Conservation (phyloP, 2,888 invertebrate genomes). For the Exocentrus adspersus region DNA sequence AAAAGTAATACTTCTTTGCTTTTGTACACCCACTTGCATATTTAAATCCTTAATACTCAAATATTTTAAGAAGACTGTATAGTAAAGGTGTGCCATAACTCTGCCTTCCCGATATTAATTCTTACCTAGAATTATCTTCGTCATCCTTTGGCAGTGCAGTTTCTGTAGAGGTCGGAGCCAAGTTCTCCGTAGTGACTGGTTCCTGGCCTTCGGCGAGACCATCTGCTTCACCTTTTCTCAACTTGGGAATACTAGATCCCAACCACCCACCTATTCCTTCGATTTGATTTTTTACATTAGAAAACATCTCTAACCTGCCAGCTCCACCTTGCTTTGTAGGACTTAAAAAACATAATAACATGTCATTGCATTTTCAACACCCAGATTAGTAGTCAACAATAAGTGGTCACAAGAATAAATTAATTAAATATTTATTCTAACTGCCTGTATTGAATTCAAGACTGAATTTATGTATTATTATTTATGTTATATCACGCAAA, state of each 20-base stretch:
- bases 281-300: conserved; percentile 87
- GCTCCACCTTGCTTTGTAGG: conserved; percentile 71
- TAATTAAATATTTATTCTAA: no score
- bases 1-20: not conserved
- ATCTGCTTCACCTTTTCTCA: conserved; percentile 74
- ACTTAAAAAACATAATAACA: conserved; percentile 62
- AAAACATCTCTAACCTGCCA: conserved; percentile 81
- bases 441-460: no score
- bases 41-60: no score
- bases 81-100: not conserved
- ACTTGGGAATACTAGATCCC: conserved; percentile 76
- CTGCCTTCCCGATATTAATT: conserved; percentile 1
- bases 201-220: conserved; percentile 52
- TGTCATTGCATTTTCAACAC: no score
- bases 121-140: conserved; percentile 88
- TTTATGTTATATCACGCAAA: no score
- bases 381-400: no score
- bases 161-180: conserved; percentile 63
- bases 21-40: no score
- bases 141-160: conserved; percentile 70
- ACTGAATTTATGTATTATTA: no score
- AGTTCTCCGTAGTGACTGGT: conserved; percentile 58
- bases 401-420: no score
- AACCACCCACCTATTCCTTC: conserved; percentile 86
- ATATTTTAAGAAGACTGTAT: not conserved